These are phyloP conservation scores for Bembecia ichneumoniformis DNA, from an alignment of 2,888 invertebrate species.

Conservation along the genomic window DNA sequence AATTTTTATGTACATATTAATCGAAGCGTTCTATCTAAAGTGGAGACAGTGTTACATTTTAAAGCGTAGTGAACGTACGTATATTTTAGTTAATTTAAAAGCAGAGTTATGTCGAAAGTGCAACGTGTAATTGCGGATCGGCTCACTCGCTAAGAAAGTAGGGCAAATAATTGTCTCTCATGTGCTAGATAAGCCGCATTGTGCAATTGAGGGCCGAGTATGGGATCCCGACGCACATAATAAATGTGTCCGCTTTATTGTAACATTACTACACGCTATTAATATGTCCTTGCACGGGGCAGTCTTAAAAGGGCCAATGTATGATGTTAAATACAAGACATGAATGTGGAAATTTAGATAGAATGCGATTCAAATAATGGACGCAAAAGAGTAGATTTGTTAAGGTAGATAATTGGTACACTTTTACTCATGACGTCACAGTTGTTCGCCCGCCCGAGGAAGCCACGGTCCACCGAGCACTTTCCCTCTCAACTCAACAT, in stretches of 20 bases:
- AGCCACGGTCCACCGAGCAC: conserved; percentile 46
- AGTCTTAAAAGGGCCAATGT: conserved; percentile 22
- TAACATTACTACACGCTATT: conserved; percentile 37
- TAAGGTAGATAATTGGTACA: conserved; percentile 20
- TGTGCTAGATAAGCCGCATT: conserved; percentile 60
- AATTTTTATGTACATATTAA: not conserved
- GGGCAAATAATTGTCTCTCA: conserved; percentile 56
- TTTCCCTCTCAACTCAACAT: conserved; percentile 55
- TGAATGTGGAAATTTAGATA: conserved; percentile 13
- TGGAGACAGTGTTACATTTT: not conserved
- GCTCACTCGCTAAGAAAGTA: conserved; percentile 34
- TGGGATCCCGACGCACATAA: conserved; percentile 37
- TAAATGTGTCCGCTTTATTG: conserved; percentile 51
- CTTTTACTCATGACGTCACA: conserved; percentile 31
- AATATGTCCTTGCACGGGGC: conserved; percentile 55
- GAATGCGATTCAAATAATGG: conserved; percentile 11
- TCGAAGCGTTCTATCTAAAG: not conserved
- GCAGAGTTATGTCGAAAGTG: conserved; percentile 40
- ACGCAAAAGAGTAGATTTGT: conserved; percentile 19
- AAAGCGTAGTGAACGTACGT: conserved; percentile 20
- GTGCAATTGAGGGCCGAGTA: conserved; percentile 54
- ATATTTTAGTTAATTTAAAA: conserved; percentile 13
- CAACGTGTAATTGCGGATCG: conserved; percentile 34
- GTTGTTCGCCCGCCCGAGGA: conserved; percentile 27
- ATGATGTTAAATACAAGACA: conserved; percentile 15